Evolutionary conservation across 2,888 invertebrate genomes (phyloP).

Genomic region (Parascotia fuliginaria): DNA sequence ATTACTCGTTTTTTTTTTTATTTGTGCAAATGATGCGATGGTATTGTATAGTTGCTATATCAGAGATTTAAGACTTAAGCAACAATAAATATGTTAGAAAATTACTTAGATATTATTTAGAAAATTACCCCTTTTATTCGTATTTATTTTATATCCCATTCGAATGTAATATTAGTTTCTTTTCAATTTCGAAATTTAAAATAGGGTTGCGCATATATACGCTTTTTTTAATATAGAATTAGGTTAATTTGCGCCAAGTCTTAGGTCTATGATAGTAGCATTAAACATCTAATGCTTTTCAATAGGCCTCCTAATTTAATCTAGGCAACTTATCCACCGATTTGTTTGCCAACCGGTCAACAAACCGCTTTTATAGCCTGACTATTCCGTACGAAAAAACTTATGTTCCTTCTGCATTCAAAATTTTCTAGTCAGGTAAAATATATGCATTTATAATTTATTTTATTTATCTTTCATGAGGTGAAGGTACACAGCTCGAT

Average conservation of each 20-base stretch:
- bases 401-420: conserved; percentile 50
- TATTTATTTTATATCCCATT: not conserved
- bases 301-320: conserved; percentile 7
- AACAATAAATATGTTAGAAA: not conserved
- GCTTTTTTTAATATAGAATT: too few species aligned
- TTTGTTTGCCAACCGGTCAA: not conserved
- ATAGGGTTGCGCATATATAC: too few species aligned
- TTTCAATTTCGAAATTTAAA: too few species aligned
- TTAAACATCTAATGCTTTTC: conserved; percentile 7
- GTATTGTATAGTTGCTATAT: conserved; percentile 24
- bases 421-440: conserved; percentile 80
- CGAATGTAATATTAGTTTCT: too few species aligned
- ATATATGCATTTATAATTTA: conserved; percentile 82
- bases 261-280: conserved; percentile 13
- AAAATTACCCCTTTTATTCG: not conserved
- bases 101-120: not conserved
- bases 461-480: conserved; percentile 60
- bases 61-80: conserved; percentile 12
- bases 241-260: not conserved
- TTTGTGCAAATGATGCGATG: conserved; percentile 78
- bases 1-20: conserved; percentile 54
- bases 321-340: not conserved
- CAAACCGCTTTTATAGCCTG: conserved; percentile 30
- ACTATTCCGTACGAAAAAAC: conserved; percentile 37
- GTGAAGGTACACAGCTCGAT: not conserved